These are phyloP conservation scores for Ellobius talpinus DNA, from an alignment of 2,113 vertebrate genomes.

Conservation along the genomic window DNA sequence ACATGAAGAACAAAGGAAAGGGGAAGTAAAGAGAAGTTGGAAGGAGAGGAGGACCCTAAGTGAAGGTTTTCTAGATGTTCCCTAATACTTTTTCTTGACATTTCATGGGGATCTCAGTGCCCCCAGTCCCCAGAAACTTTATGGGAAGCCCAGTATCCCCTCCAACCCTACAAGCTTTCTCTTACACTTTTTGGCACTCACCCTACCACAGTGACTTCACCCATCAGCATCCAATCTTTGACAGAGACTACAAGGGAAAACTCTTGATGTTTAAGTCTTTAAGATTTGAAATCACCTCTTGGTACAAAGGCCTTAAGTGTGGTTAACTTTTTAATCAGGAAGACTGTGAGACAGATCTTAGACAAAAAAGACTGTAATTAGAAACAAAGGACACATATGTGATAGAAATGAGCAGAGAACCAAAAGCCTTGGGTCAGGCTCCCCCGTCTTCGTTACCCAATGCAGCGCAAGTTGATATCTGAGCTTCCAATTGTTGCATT, in stretches of 20 bases:
- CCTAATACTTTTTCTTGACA: background rate
- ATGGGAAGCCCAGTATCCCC: background rate
- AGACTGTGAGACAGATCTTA: background rate
- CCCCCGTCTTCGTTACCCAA: background rate
- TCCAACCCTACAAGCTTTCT: fast-evolving
- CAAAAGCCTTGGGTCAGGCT: fast-evolving
- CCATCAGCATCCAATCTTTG: background rate
- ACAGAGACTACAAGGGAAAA: background rate
- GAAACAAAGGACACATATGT: background rate
- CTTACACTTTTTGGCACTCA: too few relatives aligned
- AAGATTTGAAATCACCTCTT: background rate
- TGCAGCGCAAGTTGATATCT: fast-evolving
- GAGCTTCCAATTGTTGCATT: background rate
- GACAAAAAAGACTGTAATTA: background rate
- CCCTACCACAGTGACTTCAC: background rate
- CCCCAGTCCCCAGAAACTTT: background rate
- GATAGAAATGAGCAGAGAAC: background rate
- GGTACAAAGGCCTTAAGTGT: background rate
- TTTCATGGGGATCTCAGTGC: background rate
- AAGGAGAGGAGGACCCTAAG: background rate
- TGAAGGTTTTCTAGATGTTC: background rate
- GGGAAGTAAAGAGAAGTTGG: background rate
- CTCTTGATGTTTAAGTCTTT: background rate
- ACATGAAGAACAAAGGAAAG: background rate
- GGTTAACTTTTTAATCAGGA: background rate